phyloP scores from a whole-genome alignment of 2,888 invertebrate genomes.

The Caenorhabditis doughertyi region DNA sequence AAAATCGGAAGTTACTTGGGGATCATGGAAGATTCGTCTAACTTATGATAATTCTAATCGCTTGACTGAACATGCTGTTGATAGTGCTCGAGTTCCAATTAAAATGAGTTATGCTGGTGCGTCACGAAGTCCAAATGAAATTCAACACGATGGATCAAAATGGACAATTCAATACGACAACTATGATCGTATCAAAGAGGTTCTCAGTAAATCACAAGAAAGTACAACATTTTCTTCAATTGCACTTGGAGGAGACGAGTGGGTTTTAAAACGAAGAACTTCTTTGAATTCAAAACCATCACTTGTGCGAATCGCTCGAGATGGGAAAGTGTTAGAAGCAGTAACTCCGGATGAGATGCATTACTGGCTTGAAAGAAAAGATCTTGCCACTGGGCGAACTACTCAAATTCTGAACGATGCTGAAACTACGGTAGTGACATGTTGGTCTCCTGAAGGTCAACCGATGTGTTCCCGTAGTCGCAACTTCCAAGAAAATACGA shows the following conservation, averaged over 20 bases:
- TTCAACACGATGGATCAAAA: conserved; percentile 37
- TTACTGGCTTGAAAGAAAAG: conserved; percentile 48
- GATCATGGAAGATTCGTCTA: conserved; percentile 48
- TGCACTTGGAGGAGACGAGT: conserved; percentile 58
- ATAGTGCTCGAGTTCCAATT: conserved; percentile 42
- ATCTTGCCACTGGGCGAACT: conserved; percentile 33
- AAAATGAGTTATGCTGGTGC: conserved; percentile 61
- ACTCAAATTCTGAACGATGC: conserved; percentile 52
- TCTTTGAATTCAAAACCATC: conserved; percentile 55
- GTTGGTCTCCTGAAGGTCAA: conserved; percentile 50
- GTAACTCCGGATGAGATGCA: conserved; percentile 65
- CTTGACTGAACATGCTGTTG: conserved; percentile 50
- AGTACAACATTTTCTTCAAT: conserved; percentile 58
- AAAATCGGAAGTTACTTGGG: conserved; percentile 61
- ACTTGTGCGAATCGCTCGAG: conserved; percentile 35
- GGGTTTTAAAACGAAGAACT: conserved; percentile 57
- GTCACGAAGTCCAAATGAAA: conserved; percentile 44
- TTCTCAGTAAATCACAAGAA: conserved; percentile 61
- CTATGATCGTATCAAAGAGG: conserved; percentile 62
- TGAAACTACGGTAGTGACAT: conserved; percentile 24
- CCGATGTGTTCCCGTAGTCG: conserved; percentile 17
- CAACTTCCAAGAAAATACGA: conserved; percentile 21
- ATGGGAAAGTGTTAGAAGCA: conserved; percentile 51
- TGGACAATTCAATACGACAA: conserved; percentile 61
- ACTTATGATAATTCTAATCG: conserved; percentile 66